A percentile compares a stretch with the other conserved stretches of the same genome.
Conservation (phyloP, 35 echinoderm and acorn worm species). For the Heliocidaris tuberculata region DNA sequence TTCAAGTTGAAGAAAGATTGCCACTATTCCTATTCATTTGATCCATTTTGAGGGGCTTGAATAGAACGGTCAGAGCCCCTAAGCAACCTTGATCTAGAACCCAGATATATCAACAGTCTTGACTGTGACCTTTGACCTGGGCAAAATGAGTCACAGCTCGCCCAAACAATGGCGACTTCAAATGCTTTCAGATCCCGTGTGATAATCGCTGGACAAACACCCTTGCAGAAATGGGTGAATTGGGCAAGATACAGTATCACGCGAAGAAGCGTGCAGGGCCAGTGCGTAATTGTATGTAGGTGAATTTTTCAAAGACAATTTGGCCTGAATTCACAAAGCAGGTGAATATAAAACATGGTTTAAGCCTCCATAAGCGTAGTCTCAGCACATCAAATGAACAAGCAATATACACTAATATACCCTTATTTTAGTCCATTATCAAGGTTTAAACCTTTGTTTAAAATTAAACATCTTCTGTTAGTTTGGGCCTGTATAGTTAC, state of each 20-base stretch:
- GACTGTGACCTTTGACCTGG: not conserved
- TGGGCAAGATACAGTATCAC: not conserved
- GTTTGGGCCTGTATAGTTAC: not conserved
- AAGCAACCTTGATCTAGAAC: not conserved
- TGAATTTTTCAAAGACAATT: not conserved
- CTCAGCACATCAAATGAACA: no score
- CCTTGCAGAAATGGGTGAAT: not conserved
- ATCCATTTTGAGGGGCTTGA: not conserved
- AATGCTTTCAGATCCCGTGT: not conserved
- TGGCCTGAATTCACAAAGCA: no score
- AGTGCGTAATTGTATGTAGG: not conserved
- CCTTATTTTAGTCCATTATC: no score
- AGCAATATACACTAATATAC: no score
- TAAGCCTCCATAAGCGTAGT: no score
- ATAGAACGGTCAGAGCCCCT: not conserved
- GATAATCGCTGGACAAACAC: slow-evolving; percentile 16
- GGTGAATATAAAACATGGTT: no score
- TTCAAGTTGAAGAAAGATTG: not conserved
- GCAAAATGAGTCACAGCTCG: not conserved
- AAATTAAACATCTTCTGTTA: no score
- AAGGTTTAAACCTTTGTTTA: no score
- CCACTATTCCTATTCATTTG: not conserved
- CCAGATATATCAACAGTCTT: slow-evolving; percentile 17
- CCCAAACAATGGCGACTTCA: not conserved
- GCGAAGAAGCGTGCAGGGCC: not conserved